Conservation (phyloP, 2,797 vertebrate species). For the Manis pentadactyla region DNA sequence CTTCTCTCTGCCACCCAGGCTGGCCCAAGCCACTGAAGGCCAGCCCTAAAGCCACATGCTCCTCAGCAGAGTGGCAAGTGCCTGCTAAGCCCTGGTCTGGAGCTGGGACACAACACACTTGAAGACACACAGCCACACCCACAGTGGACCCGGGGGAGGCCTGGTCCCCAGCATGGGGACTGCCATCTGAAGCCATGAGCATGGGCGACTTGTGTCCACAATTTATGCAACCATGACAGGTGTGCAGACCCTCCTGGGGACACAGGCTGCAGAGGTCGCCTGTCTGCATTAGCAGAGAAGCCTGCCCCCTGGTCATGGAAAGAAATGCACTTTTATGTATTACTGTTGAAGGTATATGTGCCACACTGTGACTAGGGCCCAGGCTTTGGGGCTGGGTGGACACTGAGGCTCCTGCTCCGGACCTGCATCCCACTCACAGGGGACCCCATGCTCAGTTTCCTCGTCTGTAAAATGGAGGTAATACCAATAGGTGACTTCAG, state of each 20-base stretch:
- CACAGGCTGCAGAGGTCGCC: neutral
- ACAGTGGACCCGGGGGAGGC: neutral
- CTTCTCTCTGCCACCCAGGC: neutral
- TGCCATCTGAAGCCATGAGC: neutral
- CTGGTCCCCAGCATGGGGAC: neutral
- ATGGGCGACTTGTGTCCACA: fast-evolving
- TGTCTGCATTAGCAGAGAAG: neutral
- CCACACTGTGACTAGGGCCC: neutral
- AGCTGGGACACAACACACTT: neutral
- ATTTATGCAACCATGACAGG: neutral
- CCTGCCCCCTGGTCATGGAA: fast-evolving
- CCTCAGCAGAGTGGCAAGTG: neutral
- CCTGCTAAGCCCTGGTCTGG: neutral
- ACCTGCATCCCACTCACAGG: neutral
- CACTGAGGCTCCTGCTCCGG: neutral
- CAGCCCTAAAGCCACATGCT: neutral
- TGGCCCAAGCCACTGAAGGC: neutral
- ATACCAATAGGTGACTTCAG: neutral
- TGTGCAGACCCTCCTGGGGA: neutral
- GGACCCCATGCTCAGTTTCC: neutral
- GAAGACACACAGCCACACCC: neutral
- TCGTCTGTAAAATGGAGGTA: neutral
- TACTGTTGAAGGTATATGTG: neutral
- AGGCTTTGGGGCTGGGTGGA: neutral
- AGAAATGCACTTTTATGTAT: fast-evolving